Evolutionary conservation across 2,797 vertebrate species (phyloP).

Genomic region (Neopelma chrysocephalum): DNA sequence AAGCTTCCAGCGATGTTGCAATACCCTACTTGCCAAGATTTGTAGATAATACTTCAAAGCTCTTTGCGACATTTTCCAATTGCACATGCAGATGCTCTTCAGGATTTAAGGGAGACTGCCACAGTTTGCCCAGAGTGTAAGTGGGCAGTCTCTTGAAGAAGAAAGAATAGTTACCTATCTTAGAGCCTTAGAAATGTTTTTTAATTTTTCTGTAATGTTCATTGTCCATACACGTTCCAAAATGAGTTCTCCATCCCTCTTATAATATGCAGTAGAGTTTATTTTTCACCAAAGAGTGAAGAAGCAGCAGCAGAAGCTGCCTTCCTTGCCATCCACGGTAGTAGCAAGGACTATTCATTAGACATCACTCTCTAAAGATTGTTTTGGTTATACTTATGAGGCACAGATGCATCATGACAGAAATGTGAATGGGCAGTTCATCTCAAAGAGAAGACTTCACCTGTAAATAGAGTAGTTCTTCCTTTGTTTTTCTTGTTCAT

Average conservation of each 20-base stretch:
- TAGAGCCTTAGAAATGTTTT: neutral
- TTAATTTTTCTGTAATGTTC: neutral
- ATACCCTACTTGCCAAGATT: neutral
- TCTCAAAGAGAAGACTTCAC: neutral
- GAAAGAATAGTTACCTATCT: neutral
- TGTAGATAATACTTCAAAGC: neutral
- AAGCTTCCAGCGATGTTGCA: neutral
- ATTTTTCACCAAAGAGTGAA: neutral
- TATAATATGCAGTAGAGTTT: neutral
- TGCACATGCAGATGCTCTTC: neutral
- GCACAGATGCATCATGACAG: neutral
- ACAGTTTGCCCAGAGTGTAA: neutral
- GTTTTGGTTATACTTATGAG: neutral
- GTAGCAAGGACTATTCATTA: neutral
- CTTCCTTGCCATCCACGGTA: neutral
- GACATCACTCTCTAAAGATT: neutral
- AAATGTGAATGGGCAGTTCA: neutral
- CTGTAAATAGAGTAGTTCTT: neutral
- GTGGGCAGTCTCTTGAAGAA: neutral
- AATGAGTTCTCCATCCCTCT: neutral
- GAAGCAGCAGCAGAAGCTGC: neutral
- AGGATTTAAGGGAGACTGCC: neutral
- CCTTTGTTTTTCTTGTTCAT: neutral
- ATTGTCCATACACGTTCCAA: neutral
- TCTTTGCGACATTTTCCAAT: neutral